These are phyloP conservation scores for Scleropages formosus DNA, from an alignment of 2,797 vertebrate species.

Conservation along the genomic window DNA sequence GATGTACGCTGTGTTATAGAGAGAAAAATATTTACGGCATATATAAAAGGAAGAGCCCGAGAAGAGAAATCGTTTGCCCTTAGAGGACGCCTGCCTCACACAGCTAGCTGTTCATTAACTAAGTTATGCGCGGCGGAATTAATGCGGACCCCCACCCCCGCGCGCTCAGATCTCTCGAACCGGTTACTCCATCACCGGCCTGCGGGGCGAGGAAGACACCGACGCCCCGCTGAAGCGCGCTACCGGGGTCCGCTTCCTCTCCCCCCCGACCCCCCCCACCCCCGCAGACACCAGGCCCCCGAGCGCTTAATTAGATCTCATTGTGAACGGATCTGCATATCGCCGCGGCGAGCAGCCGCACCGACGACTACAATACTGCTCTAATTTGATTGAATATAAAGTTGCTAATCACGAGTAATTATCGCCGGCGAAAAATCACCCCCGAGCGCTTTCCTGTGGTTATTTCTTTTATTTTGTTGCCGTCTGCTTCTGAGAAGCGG, in stretches of 20 bases:
- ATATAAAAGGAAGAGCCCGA: not conserved
- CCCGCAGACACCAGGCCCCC: not conserved
- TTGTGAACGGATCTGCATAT: conserved; percentile 63
- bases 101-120: conserved; percentile 3
- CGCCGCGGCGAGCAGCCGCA: conserved; percentile 67
- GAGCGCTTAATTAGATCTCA: conserved; percentile 71
- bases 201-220: conserved; percentile 10
- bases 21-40: not conserved
- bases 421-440: conserved; percentile 56
- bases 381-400: conserved; percentile 44
- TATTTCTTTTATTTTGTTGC: conserved; percentile 48
- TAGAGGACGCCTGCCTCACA: conserved; percentile 4
- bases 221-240: not conserved
- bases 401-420: conserved; percentile 72
- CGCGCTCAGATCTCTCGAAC: not conserved
- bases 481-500: conserved; percentile 24
- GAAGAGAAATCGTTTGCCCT: not conserved
- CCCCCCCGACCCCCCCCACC: not conserved
- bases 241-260: conserved; percentile 3
- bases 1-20: not conserved
- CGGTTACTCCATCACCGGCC: conserved; percentile 2
- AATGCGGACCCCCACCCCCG: no score
- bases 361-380: conserved; percentile 56
- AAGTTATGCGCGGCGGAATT: not conserved
- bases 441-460: conserved; percentile 34